These are phyloP conservation scores for Pelodiscus sinensis DNA, from an alignment of 2,113 vertebrate genomes.

Conservation along the genomic window DNA sequence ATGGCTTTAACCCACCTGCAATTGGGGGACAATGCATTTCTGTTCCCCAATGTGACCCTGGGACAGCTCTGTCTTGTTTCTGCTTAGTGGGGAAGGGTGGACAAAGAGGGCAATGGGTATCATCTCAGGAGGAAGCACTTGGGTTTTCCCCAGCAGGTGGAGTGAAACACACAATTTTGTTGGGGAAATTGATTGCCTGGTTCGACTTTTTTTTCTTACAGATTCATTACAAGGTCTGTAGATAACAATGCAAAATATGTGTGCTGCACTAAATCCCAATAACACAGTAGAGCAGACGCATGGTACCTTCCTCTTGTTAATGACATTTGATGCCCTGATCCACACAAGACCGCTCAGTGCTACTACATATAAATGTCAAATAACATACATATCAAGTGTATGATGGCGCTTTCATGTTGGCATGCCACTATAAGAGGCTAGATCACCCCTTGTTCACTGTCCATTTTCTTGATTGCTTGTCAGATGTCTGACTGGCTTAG, in stretches of 20 bases:
- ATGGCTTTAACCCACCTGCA: conserved; percentile 2
- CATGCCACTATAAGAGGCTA: accelerated
- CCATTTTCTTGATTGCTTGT: too few species aligned
- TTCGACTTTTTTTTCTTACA: neutral
- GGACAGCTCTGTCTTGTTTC: neutral
- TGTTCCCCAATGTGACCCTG: neutral
- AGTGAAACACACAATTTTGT: neutral
- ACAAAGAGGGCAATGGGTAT: neutral
- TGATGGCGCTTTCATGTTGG: accelerated
- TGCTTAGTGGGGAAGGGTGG: neutral
- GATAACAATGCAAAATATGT: neutral
- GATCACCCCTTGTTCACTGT: neutral
- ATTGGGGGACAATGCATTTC: neutral
- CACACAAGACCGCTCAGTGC: too few species aligned
- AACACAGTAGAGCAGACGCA: accelerated
- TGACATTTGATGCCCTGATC: too few species aligned
- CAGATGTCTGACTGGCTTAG: accelerated
- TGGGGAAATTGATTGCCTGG: neutral
- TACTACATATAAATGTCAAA: too few species aligned
- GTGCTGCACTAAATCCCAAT: neutral
- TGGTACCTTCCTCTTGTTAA: too few species aligned
- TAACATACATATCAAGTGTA: neutral
- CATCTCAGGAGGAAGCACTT: neutral
- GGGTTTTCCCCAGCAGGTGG: neutral
- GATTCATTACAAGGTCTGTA: neutral